Percentiles rank a stretch among this genome's conserved stretches.
These are phyloP conservation scores for Gonioctena quinquepunctata DNA, from an alignment of 1,140 invertebrate genomes.

Conservation along the genomic window DNA sequence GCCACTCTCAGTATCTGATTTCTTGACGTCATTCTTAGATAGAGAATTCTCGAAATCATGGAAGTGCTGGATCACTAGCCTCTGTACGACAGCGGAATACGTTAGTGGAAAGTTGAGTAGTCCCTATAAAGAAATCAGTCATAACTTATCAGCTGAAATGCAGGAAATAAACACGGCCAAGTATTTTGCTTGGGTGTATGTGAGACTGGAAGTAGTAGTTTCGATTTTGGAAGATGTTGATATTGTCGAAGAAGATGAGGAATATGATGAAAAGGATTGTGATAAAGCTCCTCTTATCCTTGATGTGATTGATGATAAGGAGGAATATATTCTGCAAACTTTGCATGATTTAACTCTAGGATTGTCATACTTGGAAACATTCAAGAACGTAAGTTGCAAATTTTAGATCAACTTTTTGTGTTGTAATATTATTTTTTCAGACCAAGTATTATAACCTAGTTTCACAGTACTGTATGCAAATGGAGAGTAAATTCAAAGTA, in stretches of 20 bases:
- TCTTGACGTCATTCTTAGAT: conserved; percentile 34
- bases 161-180: conserved; percentile 31
- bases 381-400: conserved; percentile 47
- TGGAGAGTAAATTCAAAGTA: conserved; percentile 5
- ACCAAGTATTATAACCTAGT: conserved; percentile 46
- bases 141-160: not conserved
- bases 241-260: conserved; percentile 32
- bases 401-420: not conserved
- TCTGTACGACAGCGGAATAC: conserved; percentile 41
- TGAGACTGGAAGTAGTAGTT: conserved; percentile 31
- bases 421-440: conserved; percentile 40
- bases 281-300: conserved; percentile 31
- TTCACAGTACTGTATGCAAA: conserved; percentile 17
- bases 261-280: conserved; percentile 34
- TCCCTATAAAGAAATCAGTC: conserved; percentile 24
- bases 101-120: conserved; percentile 36
- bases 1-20: conserved; percentile 26
- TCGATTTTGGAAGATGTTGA: conserved; percentile 18
- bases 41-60: conserved; percentile 28
- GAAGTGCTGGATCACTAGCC: conserved; percentile 20
- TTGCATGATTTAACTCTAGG: conserved; percentile 45
- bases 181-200: conserved; percentile 43
- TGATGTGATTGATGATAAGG: conserved; percentile 32
- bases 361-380: conserved; percentile 46
- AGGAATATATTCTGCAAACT: conserved; percentile 40